Evolutionary conservation across 2,797 vertebrate genomes (phyloP), one percentile per base, ranked within the genome.

Genomic region (Sebastiscus albofasciatus): DNA sequence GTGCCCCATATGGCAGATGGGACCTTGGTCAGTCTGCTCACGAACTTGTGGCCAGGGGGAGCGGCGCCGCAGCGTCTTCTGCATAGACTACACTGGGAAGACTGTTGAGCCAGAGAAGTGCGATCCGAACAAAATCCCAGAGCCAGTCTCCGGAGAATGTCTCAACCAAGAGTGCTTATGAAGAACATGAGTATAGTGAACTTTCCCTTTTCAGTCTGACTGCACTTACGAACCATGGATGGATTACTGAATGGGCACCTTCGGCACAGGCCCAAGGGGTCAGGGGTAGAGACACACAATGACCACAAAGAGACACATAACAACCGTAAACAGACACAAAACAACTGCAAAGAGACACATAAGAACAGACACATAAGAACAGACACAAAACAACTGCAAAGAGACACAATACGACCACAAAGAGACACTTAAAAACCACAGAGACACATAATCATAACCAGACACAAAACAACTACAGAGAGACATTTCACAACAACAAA

Each of bases 1-100:
- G 0, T 99, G 98, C 75, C 97, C 97, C 2, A 96, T 97, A 4
- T 99, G 97, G 98, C 96, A 96, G 84, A 87, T 96, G 90, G 95
- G 96, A 0, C 94, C 94, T 0, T 97, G 97, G 96, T 97, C 96
- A 3, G 90, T 95, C 6, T 98, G 97, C 91, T 98, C 97, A 70
- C 94, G 93, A 85, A 97, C 95, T 65, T 96, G 96, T 26, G 97
- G 96, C 29, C 89, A 91, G n/a, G 96, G 97, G 1, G 83, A 95
- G 78, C 94, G 96, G 76, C 95, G 81, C 1, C 96, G 96, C 79
- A 95, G 91, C 4, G 82, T 95, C 73, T 89, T 97, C 34, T 98
- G 95, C 87, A 93, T 96, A 71, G 97, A 97, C 90, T 97, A 97
- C 81, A 67, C 93, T 0, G 97, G 96, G 1, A 92, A 96, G 73